These are phyloP conservation scores for Stomatorhinus walkeri DNA, from an alignment of 2,797 vertebrate genomes.

Conservation along the genomic window DNA sequence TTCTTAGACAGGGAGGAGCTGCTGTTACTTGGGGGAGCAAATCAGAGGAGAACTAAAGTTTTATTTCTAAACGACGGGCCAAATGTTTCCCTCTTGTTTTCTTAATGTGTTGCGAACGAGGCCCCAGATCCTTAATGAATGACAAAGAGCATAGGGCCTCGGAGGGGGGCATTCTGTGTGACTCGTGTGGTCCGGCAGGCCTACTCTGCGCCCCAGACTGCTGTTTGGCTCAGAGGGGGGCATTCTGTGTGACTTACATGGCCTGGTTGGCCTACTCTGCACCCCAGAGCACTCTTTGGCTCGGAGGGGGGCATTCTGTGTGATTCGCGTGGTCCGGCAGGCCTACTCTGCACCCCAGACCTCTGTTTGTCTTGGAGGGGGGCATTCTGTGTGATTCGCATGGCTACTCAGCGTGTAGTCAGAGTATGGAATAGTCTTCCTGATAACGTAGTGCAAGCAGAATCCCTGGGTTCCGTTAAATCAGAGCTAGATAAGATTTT, in stretches of 20 bases:
- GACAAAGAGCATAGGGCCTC: conserved; percentile 3
- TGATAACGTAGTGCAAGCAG: too few relatives aligned
- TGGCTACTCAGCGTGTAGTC: too few relatives aligned
- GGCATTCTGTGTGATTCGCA: background rate
- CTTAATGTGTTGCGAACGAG: conserved; percentile 29
- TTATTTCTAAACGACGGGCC: conserved; percentile 39
- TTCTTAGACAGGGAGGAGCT: conserved; percentile 22
- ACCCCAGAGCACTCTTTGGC: background rate
- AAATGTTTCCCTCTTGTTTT: conserved; percentile 36
- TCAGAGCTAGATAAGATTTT: too few relatives aligned
- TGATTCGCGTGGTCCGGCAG: background rate
- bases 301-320: background rate
- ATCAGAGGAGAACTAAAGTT: conserved; percentile 35
- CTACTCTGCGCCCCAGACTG: background rate
- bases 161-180: background rate
- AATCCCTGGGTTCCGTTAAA: too few relatives aligned
- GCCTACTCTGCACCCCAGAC: too few relatives aligned
- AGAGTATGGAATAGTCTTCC: too few relatives aligned
- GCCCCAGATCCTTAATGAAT: conserved; percentile 19
- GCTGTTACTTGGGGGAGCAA: conserved; percentile 35
- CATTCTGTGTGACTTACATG: conserved; percentile 39
- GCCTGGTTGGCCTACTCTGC: background rate
- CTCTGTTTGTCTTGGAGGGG: background rate
- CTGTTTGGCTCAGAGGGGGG: background rate
- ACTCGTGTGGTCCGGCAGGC: background rate